phyloP scores from a whole-genome alignment of 2,888 invertebrate genomes.

The Lasiommata megera region DNA sequence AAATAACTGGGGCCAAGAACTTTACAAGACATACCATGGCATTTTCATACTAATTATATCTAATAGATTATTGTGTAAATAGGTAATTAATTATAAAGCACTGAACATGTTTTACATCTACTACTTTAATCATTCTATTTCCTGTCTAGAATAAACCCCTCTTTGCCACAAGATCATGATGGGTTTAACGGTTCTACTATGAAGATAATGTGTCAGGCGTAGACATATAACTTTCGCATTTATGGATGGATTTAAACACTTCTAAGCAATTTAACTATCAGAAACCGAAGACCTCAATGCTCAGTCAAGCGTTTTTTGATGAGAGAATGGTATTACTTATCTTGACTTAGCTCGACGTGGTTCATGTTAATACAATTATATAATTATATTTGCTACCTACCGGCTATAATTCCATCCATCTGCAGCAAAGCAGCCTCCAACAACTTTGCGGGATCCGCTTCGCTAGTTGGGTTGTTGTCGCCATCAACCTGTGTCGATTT shows the following conservation, averaged over 20 bases:
- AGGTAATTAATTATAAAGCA: too few species aligned
- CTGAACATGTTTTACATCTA: too few species aligned
- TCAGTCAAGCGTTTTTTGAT: constrained; percentile 33
- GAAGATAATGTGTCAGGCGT: too few species aligned
- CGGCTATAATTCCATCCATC: constrained; percentile 94
- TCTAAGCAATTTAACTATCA: constrained; percentile 4
- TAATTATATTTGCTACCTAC: constrained; percentile 61
- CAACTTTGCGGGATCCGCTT: constrained; percentile 93
- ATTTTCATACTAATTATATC: too few species aligned
- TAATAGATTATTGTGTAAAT: too few species aligned
- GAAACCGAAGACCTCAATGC: constrained; percentile 28
- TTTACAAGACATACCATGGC: too few species aligned
- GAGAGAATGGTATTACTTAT: not conserved
- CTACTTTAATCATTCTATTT: too few species aligned
- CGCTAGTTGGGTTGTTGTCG: constrained; percentile 78
- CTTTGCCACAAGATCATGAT: too few species aligned
- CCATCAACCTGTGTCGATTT: constrained; percentile 73
- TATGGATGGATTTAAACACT: not conserved
- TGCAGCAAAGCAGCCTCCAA: constrained; percentile 92
- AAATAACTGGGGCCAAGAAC: too few species aligned
- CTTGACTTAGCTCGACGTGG: not conserved
- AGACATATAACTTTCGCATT: too few species aligned
- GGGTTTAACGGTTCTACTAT: too few species aligned
- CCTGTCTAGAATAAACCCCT: too few species aligned
- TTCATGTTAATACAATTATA: constrained; percentile 1